Conservation (phyloP, 2,113 vertebrate genomes). For the Panthera tigris region DNA sequence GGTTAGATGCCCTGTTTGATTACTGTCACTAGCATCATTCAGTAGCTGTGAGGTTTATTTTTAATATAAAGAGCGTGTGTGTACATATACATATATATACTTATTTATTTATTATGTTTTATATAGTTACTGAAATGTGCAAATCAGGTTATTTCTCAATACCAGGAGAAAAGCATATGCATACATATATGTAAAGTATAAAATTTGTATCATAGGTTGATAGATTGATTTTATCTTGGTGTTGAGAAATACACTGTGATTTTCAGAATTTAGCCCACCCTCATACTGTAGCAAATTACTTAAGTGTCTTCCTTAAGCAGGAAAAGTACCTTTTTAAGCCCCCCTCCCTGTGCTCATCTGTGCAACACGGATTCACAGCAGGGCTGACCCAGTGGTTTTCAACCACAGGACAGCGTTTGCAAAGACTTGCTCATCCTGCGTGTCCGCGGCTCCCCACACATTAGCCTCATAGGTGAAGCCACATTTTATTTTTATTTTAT, state of each 20-base stretch:
- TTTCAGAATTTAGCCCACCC: neutral
- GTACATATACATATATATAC: too few species aligned
- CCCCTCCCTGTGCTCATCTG: neutral
- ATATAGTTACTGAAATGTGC: neutral
- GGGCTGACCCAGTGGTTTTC: neutral
- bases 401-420: neutral
- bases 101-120: neutral
- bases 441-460: neutral
- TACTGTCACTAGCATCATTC: neutral
- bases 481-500: neutral
- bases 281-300: neutral
- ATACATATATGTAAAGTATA: neutral
- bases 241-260: neutral
- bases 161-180: neutral
- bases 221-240: neutral
- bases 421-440: neutral
- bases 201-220: neutral
- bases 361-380: rapidly evolving
- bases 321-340: neutral
- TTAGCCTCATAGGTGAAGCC: neutral
- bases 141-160: neutral
- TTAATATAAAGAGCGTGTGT: neutral
- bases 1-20: neutral
- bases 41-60: neutral
- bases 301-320: neutral